Evolutionary conservation across 2,113 vertebrate species (phyloP).

Genomic region (Anoura caudifer): DNA sequence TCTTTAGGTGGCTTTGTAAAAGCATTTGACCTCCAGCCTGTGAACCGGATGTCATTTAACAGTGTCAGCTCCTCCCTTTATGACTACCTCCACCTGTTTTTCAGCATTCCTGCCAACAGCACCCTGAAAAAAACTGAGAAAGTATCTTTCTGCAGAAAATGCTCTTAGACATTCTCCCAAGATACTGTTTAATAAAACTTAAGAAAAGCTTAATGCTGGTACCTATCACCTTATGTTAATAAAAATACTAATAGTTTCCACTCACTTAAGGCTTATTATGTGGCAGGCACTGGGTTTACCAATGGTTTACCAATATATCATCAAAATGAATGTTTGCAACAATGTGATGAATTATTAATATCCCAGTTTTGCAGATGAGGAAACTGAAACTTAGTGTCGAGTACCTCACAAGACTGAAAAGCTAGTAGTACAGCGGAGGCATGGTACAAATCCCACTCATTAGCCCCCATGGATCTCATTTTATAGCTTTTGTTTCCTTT

Average conservation of each 20-base stretch:
- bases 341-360: not conserved
- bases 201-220: not conserved
- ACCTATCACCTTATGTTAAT: not conserved
- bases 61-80: not conserved
- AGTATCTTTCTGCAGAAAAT: not conserved
- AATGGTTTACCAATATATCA: not conserved
- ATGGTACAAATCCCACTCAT: not conserved
- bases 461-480: not conserved
- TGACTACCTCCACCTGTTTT: not conserved
- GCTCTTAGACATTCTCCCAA: not conserved
- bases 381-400: not conserved
- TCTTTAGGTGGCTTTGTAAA: conserved; percentile 38
- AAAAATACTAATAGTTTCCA: not conserved
- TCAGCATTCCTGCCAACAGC: not conserved
- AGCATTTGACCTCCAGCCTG: not conserved
- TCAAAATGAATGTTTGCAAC: not conserved
- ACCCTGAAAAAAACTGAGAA: not conserved
- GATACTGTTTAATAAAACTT: not conserved
- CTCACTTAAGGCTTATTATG: not conserved
- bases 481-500: not conserved
- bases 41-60: not conserved
- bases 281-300: not conserved
- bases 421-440: not conserved
- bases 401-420: not conserved
- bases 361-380: not conserved